Percentiles rank a stretch among this genome's conserved stretches.
Conservation (phyloP, 1,140 invertebrate species). For the Neodiprion virginianus region DNA sequence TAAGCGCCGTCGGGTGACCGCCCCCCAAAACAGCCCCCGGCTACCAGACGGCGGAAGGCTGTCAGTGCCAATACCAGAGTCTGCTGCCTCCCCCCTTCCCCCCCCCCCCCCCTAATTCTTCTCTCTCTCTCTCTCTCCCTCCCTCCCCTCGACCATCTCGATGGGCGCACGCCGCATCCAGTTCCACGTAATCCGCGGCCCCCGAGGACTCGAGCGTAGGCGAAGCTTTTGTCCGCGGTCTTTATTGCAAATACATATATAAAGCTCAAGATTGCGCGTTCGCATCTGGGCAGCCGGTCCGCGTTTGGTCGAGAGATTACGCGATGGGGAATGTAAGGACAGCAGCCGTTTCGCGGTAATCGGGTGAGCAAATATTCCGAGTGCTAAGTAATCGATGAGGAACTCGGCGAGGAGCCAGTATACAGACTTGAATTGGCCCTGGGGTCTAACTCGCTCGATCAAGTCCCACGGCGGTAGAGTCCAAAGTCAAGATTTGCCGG, state of each 20-base stretch:
- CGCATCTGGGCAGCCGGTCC: too few relatives aligned
- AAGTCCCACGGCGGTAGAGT: too few relatives aligned
- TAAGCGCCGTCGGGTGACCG: constrained; percentile 41
- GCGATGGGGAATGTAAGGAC: too few relatives aligned
- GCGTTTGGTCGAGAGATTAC: too few relatives aligned
- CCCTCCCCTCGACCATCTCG: not conserved
- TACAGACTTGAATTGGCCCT: too few relatives aligned
- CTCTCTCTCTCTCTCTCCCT: constrained; percentile 13
- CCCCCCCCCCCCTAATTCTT: not conserved
- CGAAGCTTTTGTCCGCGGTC: not conserved
- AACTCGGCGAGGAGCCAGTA: too few relatives aligned
- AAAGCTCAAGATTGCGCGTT: too few relatives aligned
- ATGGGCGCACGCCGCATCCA: not conserved
- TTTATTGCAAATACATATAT: constrained; percentile 13
- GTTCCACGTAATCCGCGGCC: not conserved
- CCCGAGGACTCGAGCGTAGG: not conserved
- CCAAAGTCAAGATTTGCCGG: too few relatives aligned
- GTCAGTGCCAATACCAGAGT: constrained; percentile 17
- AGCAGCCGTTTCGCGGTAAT: too few relatives aligned
- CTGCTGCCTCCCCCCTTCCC: not conserved
- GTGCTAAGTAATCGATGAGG: too few relatives aligned
- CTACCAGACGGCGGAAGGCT: constrained; percentile 8
- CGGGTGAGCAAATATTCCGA: too few relatives aligned
- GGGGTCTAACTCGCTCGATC: too few relatives aligned
- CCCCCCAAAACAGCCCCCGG: constrained; percentile 19